phyloP scores from a whole-genome alignment of 2,888 invertebrate species.

The Prostheceraeus crozeri region DNA sequence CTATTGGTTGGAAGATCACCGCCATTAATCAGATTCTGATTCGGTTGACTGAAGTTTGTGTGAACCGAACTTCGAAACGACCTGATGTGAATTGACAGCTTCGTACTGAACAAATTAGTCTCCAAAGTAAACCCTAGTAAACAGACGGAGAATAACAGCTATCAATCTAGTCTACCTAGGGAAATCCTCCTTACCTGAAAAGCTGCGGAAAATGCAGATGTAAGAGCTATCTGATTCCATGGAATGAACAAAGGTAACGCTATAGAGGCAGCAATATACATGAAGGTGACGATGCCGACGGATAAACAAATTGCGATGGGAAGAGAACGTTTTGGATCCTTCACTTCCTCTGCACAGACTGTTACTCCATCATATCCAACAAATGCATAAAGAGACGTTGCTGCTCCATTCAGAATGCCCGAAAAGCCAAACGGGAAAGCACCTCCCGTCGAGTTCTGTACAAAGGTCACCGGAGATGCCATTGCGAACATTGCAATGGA shows the following conservation, averaged over 20 bases:
- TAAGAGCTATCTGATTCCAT: no score
- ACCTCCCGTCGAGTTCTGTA: conserved; percentile 33
- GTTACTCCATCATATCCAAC: conserved; percentile 58
- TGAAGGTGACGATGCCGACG: conserved; percentile 1
- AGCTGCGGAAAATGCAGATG: no score
- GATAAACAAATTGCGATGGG: conserved; percentile 50
- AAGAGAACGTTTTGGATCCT: conserved; percentile 53
- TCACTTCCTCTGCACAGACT: conserved; percentile 56
- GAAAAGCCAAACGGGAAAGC: conserved; percentile 56
- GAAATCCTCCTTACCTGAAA: no score
- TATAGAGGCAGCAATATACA: conserved; percentile 18
- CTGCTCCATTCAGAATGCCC: conserved; percentile 56
- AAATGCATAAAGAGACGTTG: conserved; percentile 57
- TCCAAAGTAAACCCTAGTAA: no score
- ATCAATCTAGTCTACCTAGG: no score
- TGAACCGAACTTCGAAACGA: no score
- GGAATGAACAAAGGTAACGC: conserved; percentile 13
- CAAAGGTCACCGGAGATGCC: not conserved
- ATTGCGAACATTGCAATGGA: conserved; percentile 63
- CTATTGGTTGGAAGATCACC: no score
- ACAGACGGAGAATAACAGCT: no score
- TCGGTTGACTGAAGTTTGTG: no score
- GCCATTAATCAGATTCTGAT: no score
- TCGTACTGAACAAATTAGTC: no score
- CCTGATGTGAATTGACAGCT: no score